These are phyloP conservation scores for Silurus glanis DNA, from an alignment of 2,113 vertebrate genomes.

Conservation along the genomic window DNA sequence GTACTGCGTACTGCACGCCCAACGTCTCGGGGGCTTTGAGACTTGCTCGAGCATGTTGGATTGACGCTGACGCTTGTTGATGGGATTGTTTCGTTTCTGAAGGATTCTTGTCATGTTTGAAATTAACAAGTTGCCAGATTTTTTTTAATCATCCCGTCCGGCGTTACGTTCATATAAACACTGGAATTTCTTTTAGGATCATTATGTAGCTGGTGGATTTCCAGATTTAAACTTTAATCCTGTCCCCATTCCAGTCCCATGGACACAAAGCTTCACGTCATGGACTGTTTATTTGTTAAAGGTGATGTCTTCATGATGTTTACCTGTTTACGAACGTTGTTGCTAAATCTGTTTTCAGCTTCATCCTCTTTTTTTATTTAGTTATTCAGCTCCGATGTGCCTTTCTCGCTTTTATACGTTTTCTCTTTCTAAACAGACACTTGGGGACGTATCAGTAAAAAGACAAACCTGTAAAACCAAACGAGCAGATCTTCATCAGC, in stretches of 20 bases:
- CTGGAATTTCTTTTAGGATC: not conserved
- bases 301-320: not conserved
- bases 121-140: not conserved
- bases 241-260: not conserved
- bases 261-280: not conserved
- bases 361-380: not conserved
- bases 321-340: not conserved
- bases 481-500: not conserved
- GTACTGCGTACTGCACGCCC: no score
- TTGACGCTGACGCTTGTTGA: not conserved
- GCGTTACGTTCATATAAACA: no score
- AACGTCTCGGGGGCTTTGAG: not conserved
- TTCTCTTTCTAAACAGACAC: not conserved
- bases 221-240: not conserved
- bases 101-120: not conserved
- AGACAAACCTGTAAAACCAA: not conserved
- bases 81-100: not conserved
- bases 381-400: not conserved
- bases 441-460: not conserved
- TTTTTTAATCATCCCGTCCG: not conserved
- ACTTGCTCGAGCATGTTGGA: constrained; percentile 9
- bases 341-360: not conserved
- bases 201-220: not conserved
- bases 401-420: not conserved
- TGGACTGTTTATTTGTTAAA: not conserved